Base-by-base conservation (phyloP, 2,113 vertebrate species). In the Talpa occidentalis region DNA sequence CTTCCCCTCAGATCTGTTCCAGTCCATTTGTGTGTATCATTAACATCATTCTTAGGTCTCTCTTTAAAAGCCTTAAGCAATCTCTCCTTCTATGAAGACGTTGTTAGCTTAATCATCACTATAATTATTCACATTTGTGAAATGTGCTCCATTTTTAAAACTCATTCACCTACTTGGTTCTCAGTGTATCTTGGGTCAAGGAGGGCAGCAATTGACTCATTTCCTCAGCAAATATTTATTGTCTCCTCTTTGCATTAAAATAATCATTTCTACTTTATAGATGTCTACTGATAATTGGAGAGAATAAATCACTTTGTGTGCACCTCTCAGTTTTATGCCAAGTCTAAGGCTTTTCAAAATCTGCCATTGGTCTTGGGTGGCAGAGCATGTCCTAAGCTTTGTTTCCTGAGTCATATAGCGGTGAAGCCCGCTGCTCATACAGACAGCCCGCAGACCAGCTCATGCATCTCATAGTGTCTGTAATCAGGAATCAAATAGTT, bases 401-500 rank as follows among this genome's bases (percentile, higher is more conserved):
- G 3, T 79, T 73, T 73, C 21, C 35, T 70, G 66, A 66, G 16
- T n/a, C 35, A 11, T 17, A 44, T 35, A 89, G n/a, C 64, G 26
- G 74, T n/a, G 30, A 59, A 67, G 5, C 17, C 6, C 10, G 16
- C 1, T 44, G 62, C 21, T 6, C 44, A 37, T 22, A 62, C 16
- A 26, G 78, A 15, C 4, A 83, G 64, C 9, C 59, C 15, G 40
- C 35, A 1, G 64, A 70, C 62, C 21, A 69, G 80, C 76, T 56
- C 32, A 40, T 8, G 6, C 40, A 26, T 4, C 3, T 42, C 30
- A 35, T 37, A 66, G 26, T 95, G 95, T 94, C 52, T 32, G 10
- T 77, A 49, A 66, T 88, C 93, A 96, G 89, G 26, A 54, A 56
- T 83, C 67, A 96, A 95, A 89, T 92, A 67, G 59, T 66, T 74